Base-by-base conservation (phyloP, 2,888 invertebrate species). In the Notodonta ziczac region DNA sequence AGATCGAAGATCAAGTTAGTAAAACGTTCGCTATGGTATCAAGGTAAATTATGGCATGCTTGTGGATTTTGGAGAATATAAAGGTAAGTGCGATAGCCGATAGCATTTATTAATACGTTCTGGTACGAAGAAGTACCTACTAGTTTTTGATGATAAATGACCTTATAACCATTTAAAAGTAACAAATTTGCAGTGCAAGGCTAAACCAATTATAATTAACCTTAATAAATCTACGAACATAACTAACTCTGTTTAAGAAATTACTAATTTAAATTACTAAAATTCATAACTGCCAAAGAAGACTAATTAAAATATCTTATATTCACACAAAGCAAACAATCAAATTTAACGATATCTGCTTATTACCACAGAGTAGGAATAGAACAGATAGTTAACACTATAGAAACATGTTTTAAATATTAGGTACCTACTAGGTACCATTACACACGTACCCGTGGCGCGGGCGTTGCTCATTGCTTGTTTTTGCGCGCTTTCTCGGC, bases 401-500 rank as follows among this genome's bases (percentile, higher is more conserved):
- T 68, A 66, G 58, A 68, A 65, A 63, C 61, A 55, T 60, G 32
- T 60, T 65, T 59, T 57, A 67, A 69, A 65, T 60, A 70, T 60
- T 24, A 24, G 24, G 24, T 24, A 24, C n/a, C n/a, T n/a, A n/a
- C 24, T 24, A 24, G 24, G 24, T 24, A 24, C 24, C 61, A 44
- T 58, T 39, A 40, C 57, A 65, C 67, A 56, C 60, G 57, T n/a
- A n/a, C n/a, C n/a, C 62, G 62, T 55, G 8, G 1, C n/a, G n/a
- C n/a, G n/a, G n/a, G n/a, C 60, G 71, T 63, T 58, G 59, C 67
- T 64, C 56, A 66, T 65, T 62, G 62, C 59, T 64, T 59, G 78
- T 85, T 86, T 85, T 87, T 84, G 78, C 78, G 57, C 71, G 71
- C 82, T 79, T 82, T 82, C 78, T 76, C 64, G 59, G 63, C 71